phyloP scores from a whole-genome alignment of 2,888 invertebrate species.

The Eilema griseolum region DNA sequence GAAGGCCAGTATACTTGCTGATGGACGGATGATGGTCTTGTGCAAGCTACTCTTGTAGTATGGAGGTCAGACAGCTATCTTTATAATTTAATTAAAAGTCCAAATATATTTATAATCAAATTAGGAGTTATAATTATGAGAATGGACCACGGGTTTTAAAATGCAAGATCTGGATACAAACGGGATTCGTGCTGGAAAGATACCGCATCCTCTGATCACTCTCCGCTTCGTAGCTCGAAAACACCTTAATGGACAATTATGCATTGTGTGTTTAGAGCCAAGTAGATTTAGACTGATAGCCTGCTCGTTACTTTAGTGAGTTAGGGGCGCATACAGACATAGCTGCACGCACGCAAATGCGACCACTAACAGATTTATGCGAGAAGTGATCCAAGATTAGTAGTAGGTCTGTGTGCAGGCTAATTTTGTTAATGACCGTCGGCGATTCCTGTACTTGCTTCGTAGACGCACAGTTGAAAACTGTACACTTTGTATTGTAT shows the following conservation, averaged over 20 bases:
- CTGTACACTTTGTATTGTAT: background rate
- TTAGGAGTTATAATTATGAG: no score
- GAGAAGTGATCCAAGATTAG: conserved; percentile 47
- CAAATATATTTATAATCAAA: no score
- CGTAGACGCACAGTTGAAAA: background rate
- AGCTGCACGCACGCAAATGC: conserved; percentile 59
- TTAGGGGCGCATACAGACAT: conserved; percentile 59
- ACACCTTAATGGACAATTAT: conserved; percentile 71
- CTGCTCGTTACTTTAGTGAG: conserved; percentile 61
- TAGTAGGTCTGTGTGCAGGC: conserved; percentile 23
- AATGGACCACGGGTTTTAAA: no score
- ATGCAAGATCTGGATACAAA: no score
- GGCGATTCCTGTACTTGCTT: background rate
- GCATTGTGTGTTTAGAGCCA: conserved; percentile 68
- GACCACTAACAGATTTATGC: conserved; percentile 47
- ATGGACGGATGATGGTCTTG: no score
- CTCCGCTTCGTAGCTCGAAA: conserved; percentile 34
- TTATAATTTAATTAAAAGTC: no score
- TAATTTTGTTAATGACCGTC: conserved; percentile 24
- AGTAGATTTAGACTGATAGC: conserved; percentile 74
- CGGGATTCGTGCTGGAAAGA: background rate
- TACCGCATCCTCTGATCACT: conserved; percentile 25
- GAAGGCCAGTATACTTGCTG: no score
- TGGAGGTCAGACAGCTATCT: no score
- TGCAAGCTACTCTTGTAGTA: no score